A percentile compares a stretch with the other conserved stretches of the same genome.
Evolutionary conservation across 2,113 vertebrate species (phyloP).

Genomic region (Lontra canadensis): DNA sequence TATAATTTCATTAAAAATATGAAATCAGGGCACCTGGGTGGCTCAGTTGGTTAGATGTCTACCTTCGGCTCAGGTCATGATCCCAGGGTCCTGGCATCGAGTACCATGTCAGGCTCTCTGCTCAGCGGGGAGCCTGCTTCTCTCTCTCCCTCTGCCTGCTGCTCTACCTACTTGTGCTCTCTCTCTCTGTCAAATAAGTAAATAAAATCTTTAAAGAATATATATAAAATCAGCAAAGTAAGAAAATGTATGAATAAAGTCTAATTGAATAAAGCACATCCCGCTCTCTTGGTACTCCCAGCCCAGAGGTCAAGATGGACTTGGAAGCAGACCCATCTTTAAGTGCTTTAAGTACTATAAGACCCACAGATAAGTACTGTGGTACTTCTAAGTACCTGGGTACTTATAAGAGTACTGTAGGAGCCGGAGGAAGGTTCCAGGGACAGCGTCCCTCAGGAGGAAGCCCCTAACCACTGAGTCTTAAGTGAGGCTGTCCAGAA

Average conservation of each 20-base stretch:
- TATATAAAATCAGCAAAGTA: background rate
- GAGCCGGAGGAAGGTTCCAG: background rate
- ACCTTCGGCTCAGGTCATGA: too few relatives aligned
- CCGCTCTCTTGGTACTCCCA: background rate
- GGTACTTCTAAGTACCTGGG: background rate
- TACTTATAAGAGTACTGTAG: too few relatives aligned
- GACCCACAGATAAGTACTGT: too few relatives aligned
- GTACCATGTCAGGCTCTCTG: too few relatives aligned
- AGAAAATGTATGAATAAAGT: background rate
- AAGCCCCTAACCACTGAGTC: background rate
- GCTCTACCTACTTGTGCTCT: too few relatives aligned
- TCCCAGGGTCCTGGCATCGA: too few relatives aligned
- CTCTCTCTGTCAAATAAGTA: too few relatives aligned
- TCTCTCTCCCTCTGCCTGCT: too few relatives aligned
- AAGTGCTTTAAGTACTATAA: too few relatives aligned
- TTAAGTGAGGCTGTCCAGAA: background rate
- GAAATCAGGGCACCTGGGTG: background rate
- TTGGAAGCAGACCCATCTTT: background rate
- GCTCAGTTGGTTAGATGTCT: too few relatives aligned
- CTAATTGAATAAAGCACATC: background rate
- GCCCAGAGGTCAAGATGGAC: background rate
- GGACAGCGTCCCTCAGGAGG: background rate
- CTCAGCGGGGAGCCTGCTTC: too few relatives aligned
- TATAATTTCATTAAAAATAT: background rate
- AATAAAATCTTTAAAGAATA: too few relatives aligned